Percentiles rank a stretch among this genome's conserved stretches.
Conservation (phyloP, 2,113 vertebrate species). For the Brevimyrus niger region DNA sequence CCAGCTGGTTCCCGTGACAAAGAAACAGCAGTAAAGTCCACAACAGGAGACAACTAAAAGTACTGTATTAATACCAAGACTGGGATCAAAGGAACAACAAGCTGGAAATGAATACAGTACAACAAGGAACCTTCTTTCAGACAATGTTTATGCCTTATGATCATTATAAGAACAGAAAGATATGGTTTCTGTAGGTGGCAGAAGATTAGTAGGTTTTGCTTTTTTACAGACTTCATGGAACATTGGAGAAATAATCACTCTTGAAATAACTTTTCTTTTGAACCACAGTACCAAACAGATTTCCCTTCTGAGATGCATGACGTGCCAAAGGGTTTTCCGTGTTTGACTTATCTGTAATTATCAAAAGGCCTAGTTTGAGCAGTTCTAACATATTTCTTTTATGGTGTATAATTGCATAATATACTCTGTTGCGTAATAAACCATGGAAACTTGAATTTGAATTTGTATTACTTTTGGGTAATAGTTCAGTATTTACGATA, state of each 20-base stretch:
- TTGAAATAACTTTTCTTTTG: conserved; percentile 12
- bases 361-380: background rate
- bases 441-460: background rate
- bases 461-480: no score
- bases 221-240: background rate
- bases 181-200: background rate
- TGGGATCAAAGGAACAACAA: background rate
- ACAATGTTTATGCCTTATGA: background rate
- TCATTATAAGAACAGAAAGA: background rate
- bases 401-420: background rate
- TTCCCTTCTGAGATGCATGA: background rate
- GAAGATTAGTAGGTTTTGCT: background rate
- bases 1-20: background rate
- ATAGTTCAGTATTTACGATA: background rate
- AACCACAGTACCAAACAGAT: background rate
- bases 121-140: background rate
- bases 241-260: background rate
- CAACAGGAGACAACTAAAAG: background rate
- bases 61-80: background rate
- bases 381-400: background rate
- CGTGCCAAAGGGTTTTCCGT: background rate
- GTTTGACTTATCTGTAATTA: conserved; percentile 12
- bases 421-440: background rate
- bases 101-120: background rate
- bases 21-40: background rate